Evolutionary conservation across 2,888 invertebrate species (phyloP), one percentile per base, ranked within the genome.

Genomic region (Seladonia tumulorum): DNA sequence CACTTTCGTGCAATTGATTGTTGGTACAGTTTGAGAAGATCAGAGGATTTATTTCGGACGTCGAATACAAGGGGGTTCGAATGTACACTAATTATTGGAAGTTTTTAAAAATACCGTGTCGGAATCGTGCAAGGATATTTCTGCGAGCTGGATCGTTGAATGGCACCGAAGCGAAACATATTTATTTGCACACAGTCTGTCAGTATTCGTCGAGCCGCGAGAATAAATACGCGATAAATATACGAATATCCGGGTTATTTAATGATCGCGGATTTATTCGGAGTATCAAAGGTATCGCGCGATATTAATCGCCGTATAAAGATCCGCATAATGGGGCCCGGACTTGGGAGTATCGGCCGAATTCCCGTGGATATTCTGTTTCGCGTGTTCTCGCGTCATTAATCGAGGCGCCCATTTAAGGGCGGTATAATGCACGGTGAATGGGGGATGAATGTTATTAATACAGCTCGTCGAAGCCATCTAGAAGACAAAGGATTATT

Each of bases 401-500:
- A 25, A 68, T 75, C 7, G 68, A 29, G 22, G 22, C 29, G 29
- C 53, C 42, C 66, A 60, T 76, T 83, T 76, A 83, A 83, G 35
- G 42, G 18, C 47, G 49, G n/a, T 39, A 68, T 47, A 35, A 83
- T 73, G 66, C 73, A 77, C 25, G 68, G 25, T n/a, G 70, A 42
- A 22, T n/a, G 42, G n/a, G 57, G 83, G 25, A 77, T 73, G 83
- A 83, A 83, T 66, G 73, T 77, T 83, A 76, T 83, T 83, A 83
- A 83, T 77, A 82, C 60, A 63, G 25, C 39, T 49, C 39, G 74
- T 49, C n/a, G 78, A 39, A 57, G 49, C 49, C 35, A 60, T 74
- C 68, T 74, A 68, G 42, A 70, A 74, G 70, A 74, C 74, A 84
- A 85, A 84, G 79, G 79, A 75, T 85, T 84, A 85, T 85, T 79